phyloP scores from a whole-genome alignment of 2,888 invertebrate genomes.

The Nomada flava region DNA sequence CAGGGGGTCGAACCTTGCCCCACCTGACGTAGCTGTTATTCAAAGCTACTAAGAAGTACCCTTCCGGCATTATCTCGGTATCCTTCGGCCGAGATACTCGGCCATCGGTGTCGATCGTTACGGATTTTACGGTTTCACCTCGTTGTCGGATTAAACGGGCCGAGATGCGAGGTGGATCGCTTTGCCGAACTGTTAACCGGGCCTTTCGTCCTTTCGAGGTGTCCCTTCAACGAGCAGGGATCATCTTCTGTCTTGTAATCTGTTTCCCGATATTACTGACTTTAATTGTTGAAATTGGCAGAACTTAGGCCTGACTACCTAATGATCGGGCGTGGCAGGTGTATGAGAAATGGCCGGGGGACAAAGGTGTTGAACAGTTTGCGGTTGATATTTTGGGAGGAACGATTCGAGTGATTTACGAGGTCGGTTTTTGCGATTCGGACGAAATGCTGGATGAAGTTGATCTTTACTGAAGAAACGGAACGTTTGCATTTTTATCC shows the following conservation, averaged over 20 bases:
- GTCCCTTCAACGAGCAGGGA: slow-evolving; percentile 31
- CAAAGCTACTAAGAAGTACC: slow-evolving; percentile 44
- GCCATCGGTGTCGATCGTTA: slow-evolving; percentile 65
- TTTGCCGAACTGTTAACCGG: background rate
- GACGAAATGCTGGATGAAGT: background rate
- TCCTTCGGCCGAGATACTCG: slow-evolving; percentile 51
- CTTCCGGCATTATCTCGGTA: slow-evolving; percentile 55
- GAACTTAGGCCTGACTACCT: background rate
- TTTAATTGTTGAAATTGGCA: slow-evolving; percentile 75
- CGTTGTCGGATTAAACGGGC: slow-evolving; percentile 40
- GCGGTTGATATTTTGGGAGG: background rate
- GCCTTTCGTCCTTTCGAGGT: too few relatives aligned
- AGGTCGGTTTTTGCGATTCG: background rate
- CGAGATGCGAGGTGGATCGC: slow-evolving; percentile 15
- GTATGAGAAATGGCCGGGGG: background rate
- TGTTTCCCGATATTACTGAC: slow-evolving; percentile 79
- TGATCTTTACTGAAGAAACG: too few relatives aligned
- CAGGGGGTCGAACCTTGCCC: slow-evolving; percentile 36
- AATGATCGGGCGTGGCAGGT: slow-evolving; percentile 25
- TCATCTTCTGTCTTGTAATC: slow-evolving; percentile 66
- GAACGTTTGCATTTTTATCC: too few relatives aligned
- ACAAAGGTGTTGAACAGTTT: background rate
- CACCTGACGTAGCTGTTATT: slow-evolving; percentile 43
- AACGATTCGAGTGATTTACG: background rate
- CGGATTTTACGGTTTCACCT: slow-evolving; percentile 56